phyloP scores from a whole-genome alignment of 2,113 vertebrate species.

The Takifugu flavidus region DNA sequence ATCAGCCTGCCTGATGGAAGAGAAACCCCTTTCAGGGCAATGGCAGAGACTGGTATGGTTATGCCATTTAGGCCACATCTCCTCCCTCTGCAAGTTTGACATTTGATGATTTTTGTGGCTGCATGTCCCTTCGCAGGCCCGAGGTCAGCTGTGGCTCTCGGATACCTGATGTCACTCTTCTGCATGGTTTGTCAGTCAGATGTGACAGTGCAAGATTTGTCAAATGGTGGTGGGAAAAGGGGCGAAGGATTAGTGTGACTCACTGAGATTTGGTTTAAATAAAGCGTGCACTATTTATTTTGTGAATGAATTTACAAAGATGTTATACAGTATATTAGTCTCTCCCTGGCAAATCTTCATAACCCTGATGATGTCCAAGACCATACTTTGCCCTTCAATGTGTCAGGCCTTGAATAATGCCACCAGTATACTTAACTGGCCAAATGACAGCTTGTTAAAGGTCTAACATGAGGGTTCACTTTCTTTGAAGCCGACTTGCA shows the following conservation, averaged over 20 bases:
- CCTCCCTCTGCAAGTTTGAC: slow-evolving; percentile 54
- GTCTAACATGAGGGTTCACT: slow-evolving; percentile 51
- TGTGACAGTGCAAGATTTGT: slow-evolving; percentile 54
- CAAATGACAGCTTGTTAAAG: slow-evolving; percentile 69
- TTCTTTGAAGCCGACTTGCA: slow-evolving; percentile 46
- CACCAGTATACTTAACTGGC: slow-evolving; percentile 40
- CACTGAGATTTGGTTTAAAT: slow-evolving; percentile 32
- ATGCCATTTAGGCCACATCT: slow-evolving; percentile 61
- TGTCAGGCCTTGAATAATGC: slow-evolving; percentile 46
- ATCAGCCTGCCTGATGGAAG: slow-evolving; percentile 56
- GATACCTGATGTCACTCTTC: slow-evolving; percentile 73
- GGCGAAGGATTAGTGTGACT: slow-evolving; percentile 9
- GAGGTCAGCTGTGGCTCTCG: slow-evolving; percentile 66
- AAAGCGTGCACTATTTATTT: slow-evolving; percentile 5
- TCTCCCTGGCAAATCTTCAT: slow-evolving; percentile 9
- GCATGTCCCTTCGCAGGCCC: slow-evolving; percentile 67
- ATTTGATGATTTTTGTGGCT: slow-evolving; percentile 61
- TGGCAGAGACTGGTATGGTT: slow-evolving; percentile 61
- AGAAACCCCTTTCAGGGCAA: slow-evolving; percentile 57
- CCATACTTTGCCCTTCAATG: slow-evolving; percentile 1
- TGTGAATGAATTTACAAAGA: neutral
- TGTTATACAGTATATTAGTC: neutral
- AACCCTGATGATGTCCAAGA: neutral
- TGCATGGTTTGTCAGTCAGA: slow-evolving; percentile 64
- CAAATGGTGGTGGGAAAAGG: slow-evolving; percentile 45